Conservation (phyloP, 2,113 vertebrate genomes). For the Campylomormyrus numenius region DNA sequence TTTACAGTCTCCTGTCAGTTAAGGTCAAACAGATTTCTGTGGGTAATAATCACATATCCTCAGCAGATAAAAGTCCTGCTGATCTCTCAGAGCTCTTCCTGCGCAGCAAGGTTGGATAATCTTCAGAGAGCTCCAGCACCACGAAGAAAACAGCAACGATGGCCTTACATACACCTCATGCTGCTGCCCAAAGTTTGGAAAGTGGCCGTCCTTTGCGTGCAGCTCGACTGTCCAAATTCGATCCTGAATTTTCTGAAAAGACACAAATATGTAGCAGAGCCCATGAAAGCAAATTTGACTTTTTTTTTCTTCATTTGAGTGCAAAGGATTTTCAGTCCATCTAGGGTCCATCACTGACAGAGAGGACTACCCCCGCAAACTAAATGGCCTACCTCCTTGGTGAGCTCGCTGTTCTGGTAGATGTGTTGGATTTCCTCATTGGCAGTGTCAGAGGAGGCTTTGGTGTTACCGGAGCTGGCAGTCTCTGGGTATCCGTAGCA, state of each 20-base stretch:
- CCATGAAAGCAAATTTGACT: neutral
- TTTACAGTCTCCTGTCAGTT: neutral
- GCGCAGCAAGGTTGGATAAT: neutral
- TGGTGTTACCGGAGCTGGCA: slow-evolving; percentile 69
- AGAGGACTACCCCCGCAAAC: neutral
- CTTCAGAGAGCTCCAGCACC: neutral
- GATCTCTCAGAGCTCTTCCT: neutral
- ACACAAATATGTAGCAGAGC: slow-evolving; percentile 22
- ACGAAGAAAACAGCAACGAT: neutral
- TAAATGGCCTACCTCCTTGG: slow-evolving; percentile 69
- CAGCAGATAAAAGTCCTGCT: neutral
- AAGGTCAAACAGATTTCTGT: neutral
- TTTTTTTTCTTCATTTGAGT: neutral
- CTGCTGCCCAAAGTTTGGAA: slow-evolving; percentile 84
- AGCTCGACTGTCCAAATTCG: slow-evolving; percentile 89
- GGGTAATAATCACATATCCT: neutral
- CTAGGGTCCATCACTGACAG: neutral
- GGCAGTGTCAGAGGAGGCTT: slow-evolving; percentile 82
- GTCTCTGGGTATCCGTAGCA: slow-evolving; percentile 70
- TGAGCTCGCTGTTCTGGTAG: slow-evolving; percentile 86
- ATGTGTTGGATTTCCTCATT: slow-evolving; percentile 83
- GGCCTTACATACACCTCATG: slow-evolving; percentile 78
- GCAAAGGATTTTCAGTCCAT: neutral
- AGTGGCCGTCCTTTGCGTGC: slow-evolving; percentile 84
- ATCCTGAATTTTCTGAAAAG: slow-evolving; percentile 87